Evolutionary conservation across 1,140 invertebrate species (phyloP).

Genomic region (Macrosteles quadrilineatus): DNA sequence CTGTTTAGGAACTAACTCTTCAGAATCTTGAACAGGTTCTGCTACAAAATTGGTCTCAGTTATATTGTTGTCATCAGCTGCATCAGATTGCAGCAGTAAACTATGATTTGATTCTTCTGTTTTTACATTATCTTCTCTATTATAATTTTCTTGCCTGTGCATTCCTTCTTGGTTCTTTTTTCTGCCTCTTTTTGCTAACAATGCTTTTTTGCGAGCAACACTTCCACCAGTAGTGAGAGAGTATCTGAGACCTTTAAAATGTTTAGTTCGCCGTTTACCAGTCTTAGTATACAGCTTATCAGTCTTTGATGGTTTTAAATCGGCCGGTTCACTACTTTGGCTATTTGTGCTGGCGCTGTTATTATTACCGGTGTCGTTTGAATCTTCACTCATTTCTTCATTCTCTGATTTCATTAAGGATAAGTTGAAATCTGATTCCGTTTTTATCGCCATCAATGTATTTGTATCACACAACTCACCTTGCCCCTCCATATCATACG

Average conservation of each 20-base stretch:
- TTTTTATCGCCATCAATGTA: conserved; percentile 1
- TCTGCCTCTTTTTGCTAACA: conserved; percentile 3
- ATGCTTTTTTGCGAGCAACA: conserved; percentile 6
- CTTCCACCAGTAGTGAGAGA: conserved; percentile 29
- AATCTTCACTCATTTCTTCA: conserved; percentile 11
- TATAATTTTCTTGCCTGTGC: no score
- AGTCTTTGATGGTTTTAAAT: conserved; percentile 2
- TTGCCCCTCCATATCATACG: not conserved
- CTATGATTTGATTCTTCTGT: no score
- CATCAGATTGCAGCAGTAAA: no score
- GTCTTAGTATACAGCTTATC: conserved; percentile 24
- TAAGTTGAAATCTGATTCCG: not conserved
- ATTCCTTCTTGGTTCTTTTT: not conserved
- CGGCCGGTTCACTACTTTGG: conserved; percentile 5
- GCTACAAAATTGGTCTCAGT: no score
- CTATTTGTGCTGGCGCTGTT: conserved; percentile 18
- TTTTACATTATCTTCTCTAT: no score
- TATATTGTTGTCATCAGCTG: no score
- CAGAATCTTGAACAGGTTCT: no score
- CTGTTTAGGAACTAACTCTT: no score
- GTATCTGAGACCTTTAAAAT: conserved; percentile 22
- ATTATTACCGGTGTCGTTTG: not conserved
- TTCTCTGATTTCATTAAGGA: not conserved
- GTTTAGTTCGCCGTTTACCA: conserved; percentile 19
- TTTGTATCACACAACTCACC: conserved; percentile 8